Percentiles rank a stretch among this genome's conserved stretches.
Evolutionary conservation across 2,797 vertebrate species (phyloP).

Genomic region (Phrynocephalus guinanensis): DNA sequence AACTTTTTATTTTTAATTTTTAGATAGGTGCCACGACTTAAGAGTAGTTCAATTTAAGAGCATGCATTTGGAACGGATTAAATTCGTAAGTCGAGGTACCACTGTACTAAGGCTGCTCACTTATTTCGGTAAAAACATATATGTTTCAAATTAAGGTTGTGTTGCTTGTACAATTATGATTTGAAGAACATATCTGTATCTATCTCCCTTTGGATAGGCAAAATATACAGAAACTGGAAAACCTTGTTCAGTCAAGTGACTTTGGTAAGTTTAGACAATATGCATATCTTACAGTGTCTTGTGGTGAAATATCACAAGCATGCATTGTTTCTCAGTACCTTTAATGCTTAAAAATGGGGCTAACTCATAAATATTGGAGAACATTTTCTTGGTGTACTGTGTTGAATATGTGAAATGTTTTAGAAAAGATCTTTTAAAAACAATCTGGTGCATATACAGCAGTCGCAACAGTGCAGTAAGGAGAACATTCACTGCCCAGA

Average conservation of each 20-base stretch:
- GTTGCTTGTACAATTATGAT: conserved; percentile 30
- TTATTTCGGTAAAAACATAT: background rate
- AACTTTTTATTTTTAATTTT: too few species aligned
- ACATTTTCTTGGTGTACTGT: background rate
- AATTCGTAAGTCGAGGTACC: too few species aligned
- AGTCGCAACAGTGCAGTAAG: background rate
- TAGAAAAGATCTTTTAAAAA: background rate
- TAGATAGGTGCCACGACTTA: too few species aligned
- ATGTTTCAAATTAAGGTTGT: conserved; percentile 7
- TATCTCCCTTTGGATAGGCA: conserved; percentile 83
- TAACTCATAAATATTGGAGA: background rate
- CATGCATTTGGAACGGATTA: too few species aligned
- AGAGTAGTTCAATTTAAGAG: too few species aligned
- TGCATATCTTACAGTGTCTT: background rate
- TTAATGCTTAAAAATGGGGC: background rate
- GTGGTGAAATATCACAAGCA: too few species aligned
- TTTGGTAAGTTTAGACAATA: conserved; percentile 86
- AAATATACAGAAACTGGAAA: conserved; percentile 86
- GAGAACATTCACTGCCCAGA: background rate
- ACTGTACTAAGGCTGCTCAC: background rate
- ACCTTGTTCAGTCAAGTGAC: conserved; percentile 84
- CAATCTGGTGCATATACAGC: background rate
- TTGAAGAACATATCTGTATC: conserved; percentile 46
- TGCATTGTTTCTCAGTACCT: background rate
- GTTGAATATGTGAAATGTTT: background rate